Evolutionary conservation across 2,888 invertebrate species (phyloP).

Genomic region (Phyllotreta cruciferae): DNA sequence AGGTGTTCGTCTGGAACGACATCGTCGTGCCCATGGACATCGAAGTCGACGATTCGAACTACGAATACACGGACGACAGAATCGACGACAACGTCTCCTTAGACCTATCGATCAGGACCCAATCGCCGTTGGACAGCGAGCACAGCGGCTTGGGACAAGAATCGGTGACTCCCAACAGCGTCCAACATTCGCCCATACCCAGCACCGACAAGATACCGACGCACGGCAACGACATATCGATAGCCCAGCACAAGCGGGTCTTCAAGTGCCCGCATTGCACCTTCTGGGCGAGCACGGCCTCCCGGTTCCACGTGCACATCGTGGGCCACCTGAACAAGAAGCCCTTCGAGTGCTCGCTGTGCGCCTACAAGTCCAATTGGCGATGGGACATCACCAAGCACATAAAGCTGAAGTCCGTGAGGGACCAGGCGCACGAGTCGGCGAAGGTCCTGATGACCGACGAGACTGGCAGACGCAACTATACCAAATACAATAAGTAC

Average conservation of each 20-base stretch:
- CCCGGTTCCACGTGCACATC: conserved; percentile 91
- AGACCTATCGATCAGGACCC: conserved; percentile 56
- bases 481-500: conserved; percentile 92
- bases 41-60: conserved; percentile 55
- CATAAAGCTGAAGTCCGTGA: conserved; percentile 86
- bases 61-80: conserved; percentile 56
- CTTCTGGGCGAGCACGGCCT: conserved; percentile 92
- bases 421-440: conserved; percentile 81
- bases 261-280: conserved; percentile 93
- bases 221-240: conserved; percentile 65
- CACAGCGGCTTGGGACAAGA: conserved; percentile 52
- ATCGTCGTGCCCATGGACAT: conserved; percentile 62
- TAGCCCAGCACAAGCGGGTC: conserved; percentile 76
- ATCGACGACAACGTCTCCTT: conserved; percentile 56
- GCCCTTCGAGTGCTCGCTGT: conserved; percentile 94
- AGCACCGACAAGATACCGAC: conserved; percentile 66
- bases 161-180: conserved; percentile 36
- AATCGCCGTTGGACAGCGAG: conserved; percentile 58
- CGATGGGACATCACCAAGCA: conserved; percentile 97
- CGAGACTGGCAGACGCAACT: conserved; percentile 88
- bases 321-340: conserved; percentile 92
- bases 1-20: conserved; percentile 83
- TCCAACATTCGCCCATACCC: conserved; percentile 42
- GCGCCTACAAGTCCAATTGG: conserved; percentile 95
- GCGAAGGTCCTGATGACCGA: conserved; percentile 90